Evolutionary conservation across 2,113 vertebrate genomes (phyloP).

Genomic region (Daubentonia madagascariensis): DNA sequence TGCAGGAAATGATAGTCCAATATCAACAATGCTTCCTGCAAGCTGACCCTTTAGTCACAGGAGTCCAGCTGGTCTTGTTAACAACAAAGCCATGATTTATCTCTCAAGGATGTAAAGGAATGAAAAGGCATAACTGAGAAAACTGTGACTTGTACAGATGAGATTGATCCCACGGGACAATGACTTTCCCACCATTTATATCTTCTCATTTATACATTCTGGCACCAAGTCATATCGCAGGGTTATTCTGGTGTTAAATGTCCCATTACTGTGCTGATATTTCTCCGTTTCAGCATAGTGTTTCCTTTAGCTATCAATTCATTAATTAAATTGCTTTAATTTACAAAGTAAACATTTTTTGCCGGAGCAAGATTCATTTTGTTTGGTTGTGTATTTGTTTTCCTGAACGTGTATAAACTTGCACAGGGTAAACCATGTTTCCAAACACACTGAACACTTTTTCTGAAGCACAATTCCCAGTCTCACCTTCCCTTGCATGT

Average conservation of each 20-base stretch:
- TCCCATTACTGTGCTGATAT: background rate
- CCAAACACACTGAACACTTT: background rate
- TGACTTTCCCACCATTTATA: constrained; percentile 27
- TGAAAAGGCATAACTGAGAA: constrained; percentile 20
- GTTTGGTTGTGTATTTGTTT: background rate
- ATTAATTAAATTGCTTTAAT: background rate
- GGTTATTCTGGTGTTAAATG: background rate
- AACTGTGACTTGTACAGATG: background rate
- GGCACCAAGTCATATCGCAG: background rate
- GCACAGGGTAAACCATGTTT: background rate
- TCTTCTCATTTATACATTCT: background rate
- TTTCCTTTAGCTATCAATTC: background rate
- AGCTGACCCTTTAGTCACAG: constrained; percentile 22
- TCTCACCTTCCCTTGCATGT: background rate
- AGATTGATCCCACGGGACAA: background rate
- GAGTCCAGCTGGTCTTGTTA: constrained; percentile 48
- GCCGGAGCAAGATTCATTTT: background rate
- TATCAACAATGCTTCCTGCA: constrained; percentile 59
- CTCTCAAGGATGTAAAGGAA: constrained; percentile 41
- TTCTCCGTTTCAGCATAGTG: background rate
- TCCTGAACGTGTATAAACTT: background rate
- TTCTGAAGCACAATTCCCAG: constrained; percentile 10
- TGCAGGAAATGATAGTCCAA: constrained; percentile 32
- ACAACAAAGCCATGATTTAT: constrained; percentile 64
- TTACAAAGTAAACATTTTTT: background rate